These are phyloP conservation scores for Pseudochirops corinnae DNA, from an alignment of 2,797 vertebrate species.

Conservation along the genomic window DNA sequence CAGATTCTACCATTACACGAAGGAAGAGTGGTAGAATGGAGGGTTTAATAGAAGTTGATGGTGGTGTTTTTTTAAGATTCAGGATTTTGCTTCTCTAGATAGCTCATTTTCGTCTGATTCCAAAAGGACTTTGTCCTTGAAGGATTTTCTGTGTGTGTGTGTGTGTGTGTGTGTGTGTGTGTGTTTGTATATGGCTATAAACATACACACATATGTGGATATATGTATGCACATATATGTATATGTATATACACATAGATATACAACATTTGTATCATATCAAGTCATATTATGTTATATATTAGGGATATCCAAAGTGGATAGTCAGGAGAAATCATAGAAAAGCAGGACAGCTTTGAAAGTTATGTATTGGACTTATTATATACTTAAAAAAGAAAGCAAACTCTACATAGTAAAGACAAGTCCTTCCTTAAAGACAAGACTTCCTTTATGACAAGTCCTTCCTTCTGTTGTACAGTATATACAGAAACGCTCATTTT, in stretches of 20 bases:
- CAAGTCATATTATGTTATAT: background rate
- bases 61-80: background rate
- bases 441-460: background rate
- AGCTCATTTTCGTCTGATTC: background rate
- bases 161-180: background rate
- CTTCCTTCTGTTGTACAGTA: background rate
- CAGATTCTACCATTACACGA: background rate
- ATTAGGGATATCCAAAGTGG: background rate
- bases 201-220: background rate
- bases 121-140: background rate
- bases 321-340: background rate
- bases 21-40: background rate
- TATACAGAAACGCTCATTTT: background rate
- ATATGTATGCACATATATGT: background rate
- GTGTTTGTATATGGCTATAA: too few species aligned
- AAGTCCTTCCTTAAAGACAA: too few species aligned
- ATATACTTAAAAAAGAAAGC: background rate
- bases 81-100: background rate
- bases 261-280: background rate
- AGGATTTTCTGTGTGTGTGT: background rate
- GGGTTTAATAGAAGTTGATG: background rate
- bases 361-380: background rate
- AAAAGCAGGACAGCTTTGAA: background rate
- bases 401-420: background rate
- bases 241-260: too few species aligned